Base-by-base conservation (phyloP, 1,140 invertebrate species). In the Macrobrachium nipponense region DNA sequence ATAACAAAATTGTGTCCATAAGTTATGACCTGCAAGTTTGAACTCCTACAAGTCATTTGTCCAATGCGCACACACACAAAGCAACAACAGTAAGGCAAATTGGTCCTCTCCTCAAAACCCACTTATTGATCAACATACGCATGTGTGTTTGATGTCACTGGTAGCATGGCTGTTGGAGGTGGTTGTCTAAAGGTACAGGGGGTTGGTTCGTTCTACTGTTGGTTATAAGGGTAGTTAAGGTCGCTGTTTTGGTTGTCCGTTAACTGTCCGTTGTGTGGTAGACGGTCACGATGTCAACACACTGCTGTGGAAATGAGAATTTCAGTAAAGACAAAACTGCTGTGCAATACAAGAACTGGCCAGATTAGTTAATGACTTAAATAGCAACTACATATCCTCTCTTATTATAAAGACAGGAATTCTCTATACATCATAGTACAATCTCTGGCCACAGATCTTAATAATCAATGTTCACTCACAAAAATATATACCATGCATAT, bases 191-290 rank as follows among this genome's bases (percentile, higher is more conserved):
- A 73, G 84, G 66, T 80, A 86, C 84, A 78, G 59, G 84, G 84
- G 68, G 70, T 73, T 80, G 66, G 78, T 86, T 86, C 68, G 70
- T 73, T 86, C 66, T 66, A 80, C 73, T 58, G 77, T 86, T 78
- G 84, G 78, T 61, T 86, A 77, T 86, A 80, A 86, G 84, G 82
- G 84, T 86, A 86, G 84, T 86, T 80, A 72, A 86, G 77, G 84
- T 86, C 84, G 84, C 66, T 80, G 77, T 86, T 76, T 86, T 86
- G 84, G 84, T 78, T 86, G 84, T 86, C 84, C 84, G 84, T 86
- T 51, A 86, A 86, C 84, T 86, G 84, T 86, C 84, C 84, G 84
- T 86, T 72, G 84, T 86, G 78, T 80, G 60, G 84, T 80, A 77
- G 77, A 68, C 84, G 84, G 84, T 86, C 84, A 86, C 84, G 77